Evolutionary conservation across 2,888 invertebrate genomes (phyloP), one percentile per base, ranked within the genome.

Genomic region (Eucriotettix oculatus): DNA sequence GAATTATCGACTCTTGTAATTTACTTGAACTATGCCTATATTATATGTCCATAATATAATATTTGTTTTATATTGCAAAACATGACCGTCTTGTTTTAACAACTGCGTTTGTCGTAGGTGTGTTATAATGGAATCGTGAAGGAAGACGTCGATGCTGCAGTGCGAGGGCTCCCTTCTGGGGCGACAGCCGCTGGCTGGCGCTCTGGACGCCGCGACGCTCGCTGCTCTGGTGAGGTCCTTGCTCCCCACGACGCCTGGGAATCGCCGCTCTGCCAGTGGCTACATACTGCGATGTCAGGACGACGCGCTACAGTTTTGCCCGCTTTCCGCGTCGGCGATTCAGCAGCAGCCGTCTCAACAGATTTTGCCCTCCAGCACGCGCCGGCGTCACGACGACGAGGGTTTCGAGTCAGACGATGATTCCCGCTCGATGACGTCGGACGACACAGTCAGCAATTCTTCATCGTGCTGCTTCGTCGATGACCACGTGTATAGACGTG

Each of bases 371-470:
- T 29, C 29, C n/a, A 29, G 11, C 54, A 48, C 52, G 16, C 56
- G 55, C 7, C 60, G 60, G 16, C 60, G 62, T 10, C 60, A 62
- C 54, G 63, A 63, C 3, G 76, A 76, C 64, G 76, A 76, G 66
- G 76, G 76, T n/a, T 76, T 76, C 68, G 76, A 76, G 67, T 75
- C 75, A 52, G 76, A 76, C 64, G 67, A 69, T 29, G 72, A 74
- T 60, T 70, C 72, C 9, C 64, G 64, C 10, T 66, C 68, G 17
- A 58, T 65, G 16, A 58, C 57, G 48, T 64, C 64, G 12, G 65
- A 63, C 58, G 67, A 67, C 29, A 65, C 64, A 43, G 62, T 63
- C 12, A 63, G 60, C 54, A 64, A 64, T 54, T 60, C 65, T 14
- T 65, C 64, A 48, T 66, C 65, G 52, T 62, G 64, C 56, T 59